Evolutionary conservation across 2,888 invertebrate genomes (phyloP).

Genomic region (Tiliacea citrago): DNA sequence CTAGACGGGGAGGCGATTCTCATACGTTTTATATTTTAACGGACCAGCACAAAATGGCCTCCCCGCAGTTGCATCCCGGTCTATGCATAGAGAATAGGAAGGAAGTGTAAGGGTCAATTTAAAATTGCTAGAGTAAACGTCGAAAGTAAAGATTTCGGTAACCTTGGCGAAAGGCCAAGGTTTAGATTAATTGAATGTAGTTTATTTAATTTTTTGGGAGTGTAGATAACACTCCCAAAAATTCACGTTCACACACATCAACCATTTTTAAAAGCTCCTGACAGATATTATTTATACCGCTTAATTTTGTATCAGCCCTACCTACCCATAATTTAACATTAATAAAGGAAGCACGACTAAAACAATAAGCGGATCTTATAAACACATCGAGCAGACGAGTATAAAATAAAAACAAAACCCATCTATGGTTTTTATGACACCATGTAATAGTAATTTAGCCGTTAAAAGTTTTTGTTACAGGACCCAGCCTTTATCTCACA

Average conservation of each 20-base stretch:
- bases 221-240: no score
- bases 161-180: constrained; percentile 76
- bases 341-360: constrained; percentile 49
- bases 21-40: constrained; percentile 64
- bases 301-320: constrained; percentile 2
- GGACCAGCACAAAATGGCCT: constrained; percentile 68
- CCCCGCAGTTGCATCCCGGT: constrained; percentile 44
- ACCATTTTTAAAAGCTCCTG: background rate
- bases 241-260: background rate
- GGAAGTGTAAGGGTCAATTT: constrained; percentile 61
- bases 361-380: constrained; percentile 61
- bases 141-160: constrained; percentile 74
- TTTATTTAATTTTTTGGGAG: constrained; percentile 24
- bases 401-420: constrained; percentile 34
- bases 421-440: constrained; percentile 40
- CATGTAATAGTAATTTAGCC: constrained; percentile 47
- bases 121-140: constrained; percentile 62
- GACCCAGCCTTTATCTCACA: constrained; percentile 25
- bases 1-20: constrained; percentile 82
- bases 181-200: constrained; percentile 59
- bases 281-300: background rate
- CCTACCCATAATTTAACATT: constrained; percentile 53
- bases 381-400: constrained; percentile 25
- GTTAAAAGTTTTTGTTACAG: constrained; percentile 20
- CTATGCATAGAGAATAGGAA: constrained; percentile 33